Evolutionary conservation across 2,113 vertebrate species (phyloP).

Genomic region (Syngnathoides biaculeatus): DNA sequence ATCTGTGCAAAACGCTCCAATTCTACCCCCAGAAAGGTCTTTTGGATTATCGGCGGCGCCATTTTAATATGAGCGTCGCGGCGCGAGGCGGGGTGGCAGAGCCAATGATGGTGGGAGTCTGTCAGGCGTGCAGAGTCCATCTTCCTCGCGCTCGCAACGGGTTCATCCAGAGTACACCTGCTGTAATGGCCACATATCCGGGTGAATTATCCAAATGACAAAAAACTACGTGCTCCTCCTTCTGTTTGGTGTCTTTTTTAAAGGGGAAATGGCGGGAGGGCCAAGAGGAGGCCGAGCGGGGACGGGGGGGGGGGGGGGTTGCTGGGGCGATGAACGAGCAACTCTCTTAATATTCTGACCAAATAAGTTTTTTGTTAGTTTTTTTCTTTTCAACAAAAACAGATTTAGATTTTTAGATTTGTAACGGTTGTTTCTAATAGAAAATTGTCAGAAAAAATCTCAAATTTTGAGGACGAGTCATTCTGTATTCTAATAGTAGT

Average conservation of each 20-base stretch:
- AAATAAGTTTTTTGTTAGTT: background rate
- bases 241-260: conserved; percentile 38
- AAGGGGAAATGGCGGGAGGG: background rate
- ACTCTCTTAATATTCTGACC: conserved; percentile 23
- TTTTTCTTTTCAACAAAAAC: no score
- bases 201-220: conserved; percentile 68
- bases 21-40: conserved; percentile 89
- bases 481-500: no score
- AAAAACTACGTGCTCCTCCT: conserved; percentile 51
- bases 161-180: conserved; percentile 90
- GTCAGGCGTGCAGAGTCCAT: conserved; percentile 71
- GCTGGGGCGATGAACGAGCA: background rate
- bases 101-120: conserved; percentile 68
- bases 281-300: conserved; percentile 10
- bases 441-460: no score
- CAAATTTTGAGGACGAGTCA: no score
- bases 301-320: no score
- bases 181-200: conserved; percentile 68
- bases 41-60: conserved; percentile 90
- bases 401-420: no score
- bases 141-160: conserved; percentile 70
- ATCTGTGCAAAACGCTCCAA: conserved; percentile 90
- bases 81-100: conserved; percentile 72
- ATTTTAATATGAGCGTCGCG: conserved; percentile 91
- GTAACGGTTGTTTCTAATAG: no score